phyloP scores from a whole-genome alignment of 1,140 invertebrate species.

The Danaus plexippus region DNA sequence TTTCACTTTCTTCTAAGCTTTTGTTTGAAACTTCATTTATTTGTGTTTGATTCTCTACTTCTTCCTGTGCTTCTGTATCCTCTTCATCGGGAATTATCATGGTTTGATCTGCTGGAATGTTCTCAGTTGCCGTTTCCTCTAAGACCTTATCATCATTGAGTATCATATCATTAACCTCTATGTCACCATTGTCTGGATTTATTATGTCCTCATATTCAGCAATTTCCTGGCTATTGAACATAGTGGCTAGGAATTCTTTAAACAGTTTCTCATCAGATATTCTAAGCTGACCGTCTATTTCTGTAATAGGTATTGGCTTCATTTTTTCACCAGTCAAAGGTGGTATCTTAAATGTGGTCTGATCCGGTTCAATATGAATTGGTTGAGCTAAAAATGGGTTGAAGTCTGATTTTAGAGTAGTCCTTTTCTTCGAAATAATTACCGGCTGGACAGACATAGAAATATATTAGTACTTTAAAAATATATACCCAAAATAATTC shows the following conservation, averaged over 20 bases:
- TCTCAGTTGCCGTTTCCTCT: neutral
- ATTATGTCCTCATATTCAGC: conserved; percentile 24
- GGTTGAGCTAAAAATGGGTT: conserved; percentile 12
- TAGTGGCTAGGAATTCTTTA: conserved; percentile 36
- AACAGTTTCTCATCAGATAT: conserved; percentile 30
- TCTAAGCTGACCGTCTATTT: conserved; percentile 23
- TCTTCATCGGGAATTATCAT: too few species aligned
- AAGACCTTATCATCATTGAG: neutral
- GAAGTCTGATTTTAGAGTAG: conserved; percentile 20
- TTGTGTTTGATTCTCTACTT: conserved; percentile 9
- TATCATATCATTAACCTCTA: conserved; percentile 1
- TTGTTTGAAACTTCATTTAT: conserved; percentile 1
- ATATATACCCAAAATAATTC: too few species aligned
- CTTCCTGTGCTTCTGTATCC: conserved; percentile 3
- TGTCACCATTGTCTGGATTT: conserved; percentile 12
- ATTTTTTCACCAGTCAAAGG: conserved; percentile 21
- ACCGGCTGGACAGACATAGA: conserved; percentile 20
- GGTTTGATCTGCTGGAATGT: neutral
- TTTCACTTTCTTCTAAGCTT: neutral
- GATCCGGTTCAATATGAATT: conserved; percentile 1
- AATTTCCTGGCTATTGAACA: conserved; percentile 37
- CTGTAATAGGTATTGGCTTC: conserved; percentile 21
- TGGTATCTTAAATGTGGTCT: conserved; percentile 33
- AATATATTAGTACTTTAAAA: conserved; percentile 2
- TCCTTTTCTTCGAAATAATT: conserved; percentile 18